Evolutionary conservation across 2,888 invertebrate species (phyloP).

Genomic region (Drosophila mimica): DNA sequence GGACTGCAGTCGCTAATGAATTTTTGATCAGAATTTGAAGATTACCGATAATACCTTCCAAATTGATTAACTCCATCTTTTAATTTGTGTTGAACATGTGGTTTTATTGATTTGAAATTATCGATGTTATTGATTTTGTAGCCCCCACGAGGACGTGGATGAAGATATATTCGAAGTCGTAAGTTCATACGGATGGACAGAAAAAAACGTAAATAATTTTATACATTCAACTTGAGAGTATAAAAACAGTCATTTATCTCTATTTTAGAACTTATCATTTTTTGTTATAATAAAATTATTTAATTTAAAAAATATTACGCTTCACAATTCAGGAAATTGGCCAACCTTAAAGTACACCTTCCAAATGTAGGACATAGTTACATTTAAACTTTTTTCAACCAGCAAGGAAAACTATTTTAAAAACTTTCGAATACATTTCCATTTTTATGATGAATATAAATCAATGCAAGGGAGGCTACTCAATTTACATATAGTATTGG

Average conservation of each 20-base stretch:
- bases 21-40: too few species aligned
- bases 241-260: neutral
- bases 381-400: neutral
- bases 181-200: neutral
- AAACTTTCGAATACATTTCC: neutral
- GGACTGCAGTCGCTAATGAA: too few species aligned
- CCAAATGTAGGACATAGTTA: neutral
- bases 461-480: neutral
- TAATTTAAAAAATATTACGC: too few species aligned
- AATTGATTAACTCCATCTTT: too few species aligned
- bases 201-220: neutral
- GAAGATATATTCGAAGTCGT: neutral
- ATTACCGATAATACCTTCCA: too few species aligned
- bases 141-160: accelerated
- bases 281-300: neutral
- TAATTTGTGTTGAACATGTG: too few species aligned
- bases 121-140: neutral
- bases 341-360: too few species aligned
- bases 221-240: too few species aligned
- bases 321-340: neutral
- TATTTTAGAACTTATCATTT: neutral
- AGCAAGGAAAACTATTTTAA: neutral
- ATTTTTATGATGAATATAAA: neutral
- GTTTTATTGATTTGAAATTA: neutral
- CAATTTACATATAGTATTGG: slow-evolving; percentile 1